Percentiles rank a stretch among this genome's conserved stretches.
phyloP scores from a whole-genome alignment of 2,113 vertebrate genomes.

The Nesoenas mayeri region DNA sequence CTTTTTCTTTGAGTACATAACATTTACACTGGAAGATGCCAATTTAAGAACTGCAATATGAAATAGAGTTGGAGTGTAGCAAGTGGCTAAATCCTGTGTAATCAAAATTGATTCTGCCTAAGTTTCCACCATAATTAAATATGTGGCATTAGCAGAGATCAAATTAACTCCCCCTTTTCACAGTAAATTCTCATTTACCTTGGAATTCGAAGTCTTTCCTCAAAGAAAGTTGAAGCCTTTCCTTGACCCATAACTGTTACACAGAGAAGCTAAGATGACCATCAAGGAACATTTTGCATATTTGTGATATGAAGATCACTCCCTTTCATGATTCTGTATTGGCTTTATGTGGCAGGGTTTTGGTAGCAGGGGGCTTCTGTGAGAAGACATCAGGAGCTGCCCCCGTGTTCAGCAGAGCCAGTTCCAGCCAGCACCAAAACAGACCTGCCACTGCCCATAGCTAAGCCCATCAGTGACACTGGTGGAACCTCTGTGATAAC shows the following conservation, averaged over 20 bases:
- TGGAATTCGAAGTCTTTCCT: background rate
- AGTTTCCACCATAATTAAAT: background rate
- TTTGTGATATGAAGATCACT: background rate
- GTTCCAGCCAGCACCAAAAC: background rate
- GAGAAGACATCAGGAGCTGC: background rate
- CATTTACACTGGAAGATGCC: background rate
- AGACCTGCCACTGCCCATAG: background rate
- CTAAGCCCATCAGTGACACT: background rate
- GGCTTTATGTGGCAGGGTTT: background rate
- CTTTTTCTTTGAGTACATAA: background rate
- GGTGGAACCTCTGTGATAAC: background rate
- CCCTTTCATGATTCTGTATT: background rate
- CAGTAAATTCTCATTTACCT: background rate
- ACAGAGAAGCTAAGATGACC: background rate
- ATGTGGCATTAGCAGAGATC: background rate
- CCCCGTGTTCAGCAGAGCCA: rapidly evolving
- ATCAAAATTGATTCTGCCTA: background rate
- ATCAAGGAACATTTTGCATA: background rate
- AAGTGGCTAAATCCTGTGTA: slow-evolving; percentile 3
- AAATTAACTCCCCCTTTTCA: background rate
- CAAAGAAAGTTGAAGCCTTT: background rate
- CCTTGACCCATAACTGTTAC: background rate
- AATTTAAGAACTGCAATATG: background rate
- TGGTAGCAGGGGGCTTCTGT: background rate
- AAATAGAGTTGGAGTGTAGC: background rate